Evolutionary conservation across 2,888 invertebrate species (phyloP), one percentile per base, ranked within the genome.

Genomic region (Caenorhabditis sulstoni): DNA sequence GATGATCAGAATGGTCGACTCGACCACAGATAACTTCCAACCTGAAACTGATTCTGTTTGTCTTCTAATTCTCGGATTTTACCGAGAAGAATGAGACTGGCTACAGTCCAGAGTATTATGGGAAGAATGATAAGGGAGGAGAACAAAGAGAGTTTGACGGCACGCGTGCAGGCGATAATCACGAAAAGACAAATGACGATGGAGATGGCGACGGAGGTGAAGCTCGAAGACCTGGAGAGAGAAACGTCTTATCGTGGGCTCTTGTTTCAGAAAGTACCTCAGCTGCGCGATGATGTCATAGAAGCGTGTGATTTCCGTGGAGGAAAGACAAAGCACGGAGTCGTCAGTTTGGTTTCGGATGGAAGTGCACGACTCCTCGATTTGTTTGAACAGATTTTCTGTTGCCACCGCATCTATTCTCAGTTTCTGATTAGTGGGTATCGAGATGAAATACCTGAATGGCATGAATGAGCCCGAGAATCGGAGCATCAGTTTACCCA

Each of bases 1-100:
- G 5, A 89, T 85, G 11, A 89, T 87, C 1, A 89, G 67, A 39
- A 89, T 89, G 0, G 89, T 87, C 0, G 88, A 87, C 53, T 89
- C 89, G n/a, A 90, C 83, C 12, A 89, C 87, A n/a, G 88, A 87
- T 41, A 89, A 71, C 23, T 86, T 82, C 89, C 89, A 89, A 11
- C 89, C 89, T 85, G 44, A 35, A n/a, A n/a, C n/a, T n/a, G n/a
- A n/a, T n/a, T n/a, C n/a, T n/a, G n/a, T n/a, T n/a, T n/a, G n/a
- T n/a, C n/a, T n/a, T 29, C 29, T 29, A 5, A 7, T 29, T 29
- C 7, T 29, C 5, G 3, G 1, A 20, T 1, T 44, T 14, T 53
- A 83, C 83, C 83, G 8, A 83, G 22, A 14, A 80, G 22, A 11
- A 81, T 65, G 16, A 83, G 59, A 61, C 61, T 62, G 0, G 81